These are phyloP conservation scores for Molanna angustata DNA, from an alignment of 2,888 invertebrate species.

Conservation along the genomic window DNA sequence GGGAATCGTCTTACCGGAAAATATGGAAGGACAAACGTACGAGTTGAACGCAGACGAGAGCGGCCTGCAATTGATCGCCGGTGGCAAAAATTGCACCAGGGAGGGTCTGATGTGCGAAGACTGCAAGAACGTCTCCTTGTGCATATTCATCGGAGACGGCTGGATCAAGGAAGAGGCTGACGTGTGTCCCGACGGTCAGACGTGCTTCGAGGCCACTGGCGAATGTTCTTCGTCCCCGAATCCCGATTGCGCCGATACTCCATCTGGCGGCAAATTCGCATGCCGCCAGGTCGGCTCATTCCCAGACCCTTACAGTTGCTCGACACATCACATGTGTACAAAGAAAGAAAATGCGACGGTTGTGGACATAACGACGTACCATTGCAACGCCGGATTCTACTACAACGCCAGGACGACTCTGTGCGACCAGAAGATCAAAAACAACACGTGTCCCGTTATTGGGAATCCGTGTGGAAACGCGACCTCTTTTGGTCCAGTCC, in stretches of 20 bases:
- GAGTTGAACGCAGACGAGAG: too few species aligned
- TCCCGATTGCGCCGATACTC: conserved; percentile 9
- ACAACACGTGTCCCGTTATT: conserved; percentile 6
- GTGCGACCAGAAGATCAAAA: too few species aligned
- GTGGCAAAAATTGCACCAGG: conserved; percentile 9
- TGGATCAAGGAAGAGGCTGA: conserved; percentile 1
- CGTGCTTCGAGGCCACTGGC: conserved; percentile 9
- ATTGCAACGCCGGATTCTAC: conserved; percentile 2
- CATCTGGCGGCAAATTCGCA: conserved; percentile 10
- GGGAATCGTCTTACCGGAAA: background rate
- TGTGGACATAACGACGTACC: background rate
- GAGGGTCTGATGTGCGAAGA: conserved; percentile 21
- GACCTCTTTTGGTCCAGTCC: conserved; percentile 6
- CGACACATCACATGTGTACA: conserved; percentile 23
- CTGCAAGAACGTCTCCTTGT: conserved; percentile 8
- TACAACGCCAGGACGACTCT: conserved; percentile 13
- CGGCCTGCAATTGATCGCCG: too few species aligned
- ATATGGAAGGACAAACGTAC: background rate
- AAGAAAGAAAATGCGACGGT: background rate
- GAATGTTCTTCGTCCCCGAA: conserved; percentile 13
- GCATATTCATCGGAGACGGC: conserved; percentile 7
- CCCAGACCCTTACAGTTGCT: conserved; percentile 24
- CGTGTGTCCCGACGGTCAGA: conserved; percentile 6
- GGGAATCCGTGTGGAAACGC: conserved; percentile 4
- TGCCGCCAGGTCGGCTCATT: conserved; percentile 23